Base-by-base conservation (phyloP, 2,888 invertebrate species). In the Tubiluchus corallicola region DNA sequence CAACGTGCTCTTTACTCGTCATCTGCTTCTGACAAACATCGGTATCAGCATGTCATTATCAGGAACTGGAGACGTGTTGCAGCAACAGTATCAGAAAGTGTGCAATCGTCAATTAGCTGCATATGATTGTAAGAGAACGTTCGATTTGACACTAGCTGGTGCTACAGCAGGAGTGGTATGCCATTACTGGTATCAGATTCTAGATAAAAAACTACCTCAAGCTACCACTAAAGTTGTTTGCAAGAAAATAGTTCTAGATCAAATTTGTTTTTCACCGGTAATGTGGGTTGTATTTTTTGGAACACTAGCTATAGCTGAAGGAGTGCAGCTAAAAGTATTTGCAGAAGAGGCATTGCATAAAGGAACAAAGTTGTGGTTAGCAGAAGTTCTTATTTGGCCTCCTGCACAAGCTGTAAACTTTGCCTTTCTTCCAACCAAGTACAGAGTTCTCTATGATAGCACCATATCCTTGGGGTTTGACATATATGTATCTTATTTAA, bases 321-420 rank as follows among this genome's bases (percentile, higher is more conserved):
- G 71, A 5, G 68, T 72, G 48, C 70, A 72, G 43, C 20, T 57
- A 68, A 42, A 58, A 68, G 15, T 77, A 52, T 72, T 82, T 44
- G 69, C 71, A 50, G 62, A 69, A 37, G 82, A 83, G 66, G 69
- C 82, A 21, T 70, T 68, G 52, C 66, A 71, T 20, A 87, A 88
- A 63, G 82, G 80, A 17, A 73, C 74, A 69, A 74, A 69, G 51
- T 66, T 90, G 9, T 87, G 85, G 58, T 69, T 74, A 41, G 85
- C 84, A 1, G 90, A 92, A 61, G 88, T 85, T 82, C 59, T 82
- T 3, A 74, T 90, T 19, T 90, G 90, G 88, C 88, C 90, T 0
- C 81, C 82, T 3, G 87, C 85, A 1, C 90, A 92, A 62, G 68
- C 84, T 38, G 68, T 92, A n/a, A 92, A 90, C 63, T 92, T 92